Evolutionary conservation across 2,888 invertebrate species (phyloP).

Genomic region (Lepidochrysops patricia): DNA sequence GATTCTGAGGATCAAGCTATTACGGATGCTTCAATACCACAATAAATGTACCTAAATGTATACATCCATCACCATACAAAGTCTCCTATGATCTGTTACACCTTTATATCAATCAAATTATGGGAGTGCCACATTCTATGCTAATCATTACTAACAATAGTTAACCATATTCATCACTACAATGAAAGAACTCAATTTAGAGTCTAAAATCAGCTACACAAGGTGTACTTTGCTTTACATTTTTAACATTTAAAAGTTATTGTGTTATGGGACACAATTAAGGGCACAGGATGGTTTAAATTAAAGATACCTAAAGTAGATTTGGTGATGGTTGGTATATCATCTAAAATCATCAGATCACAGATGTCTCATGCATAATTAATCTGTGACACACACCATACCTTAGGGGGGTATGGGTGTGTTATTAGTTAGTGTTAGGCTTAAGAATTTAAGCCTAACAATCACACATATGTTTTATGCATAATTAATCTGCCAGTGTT

Average conservation of each 20-base stretch:
- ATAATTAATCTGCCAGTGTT: too few relatives aligned
- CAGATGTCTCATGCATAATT: too few relatives aligned
- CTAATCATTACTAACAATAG: constrained; percentile 14
- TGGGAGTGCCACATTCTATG: constrained; percentile 30
- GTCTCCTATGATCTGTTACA: constrained; percentile 12
- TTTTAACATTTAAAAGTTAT: not conserved
- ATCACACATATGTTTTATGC: too few relatives aligned
- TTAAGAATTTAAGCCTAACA: too few relatives aligned
- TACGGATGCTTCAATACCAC: not conserved
- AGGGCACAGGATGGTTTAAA: not conserved
- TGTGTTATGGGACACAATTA: not conserved
- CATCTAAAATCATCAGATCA: too few relatives aligned
- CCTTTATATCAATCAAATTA: constrained; percentile 21
- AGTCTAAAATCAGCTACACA: not conserved
- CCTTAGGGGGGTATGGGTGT: too few relatives aligned
- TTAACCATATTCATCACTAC: not conserved
- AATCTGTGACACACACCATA: too few relatives aligned
- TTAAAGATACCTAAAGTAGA: too few relatives aligned
- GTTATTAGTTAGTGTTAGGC: too few relatives aligned
- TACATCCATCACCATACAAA: constrained; percentile 6
- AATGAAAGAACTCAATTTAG: not conserved
- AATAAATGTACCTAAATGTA: not conserved
- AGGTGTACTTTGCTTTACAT: not conserved
- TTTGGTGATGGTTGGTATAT: too few relatives aligned
- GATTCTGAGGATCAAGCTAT: too few relatives aligned